Evolutionary conservation across 2,113 vertebrate genomes (phyloP).

Genomic region (Calidris pygmaea): DNA sequence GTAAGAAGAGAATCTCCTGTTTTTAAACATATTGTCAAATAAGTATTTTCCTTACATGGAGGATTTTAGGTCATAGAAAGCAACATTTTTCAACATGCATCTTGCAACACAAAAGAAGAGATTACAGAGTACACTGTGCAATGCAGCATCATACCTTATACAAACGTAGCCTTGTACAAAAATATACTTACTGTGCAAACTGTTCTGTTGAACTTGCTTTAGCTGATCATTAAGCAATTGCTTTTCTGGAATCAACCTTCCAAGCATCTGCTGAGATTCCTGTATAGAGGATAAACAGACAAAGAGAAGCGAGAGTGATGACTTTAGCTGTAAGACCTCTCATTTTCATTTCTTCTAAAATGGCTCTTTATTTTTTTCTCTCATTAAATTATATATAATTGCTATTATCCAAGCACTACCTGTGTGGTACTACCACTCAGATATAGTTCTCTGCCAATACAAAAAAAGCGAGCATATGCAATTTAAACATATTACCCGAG

Average conservation of each 20-base stretch:
- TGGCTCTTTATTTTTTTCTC: not conserved
- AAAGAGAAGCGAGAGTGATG: not conserved
- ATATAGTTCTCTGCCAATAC: not conserved
- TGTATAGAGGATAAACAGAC: conserved; percentile 37
- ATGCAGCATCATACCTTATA: not conserved
- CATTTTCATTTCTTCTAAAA: not conserved
- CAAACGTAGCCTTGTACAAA: not conserved
- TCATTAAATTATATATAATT: not conserved
- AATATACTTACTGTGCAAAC: conserved; percentile 88
- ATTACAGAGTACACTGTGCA: not conserved
- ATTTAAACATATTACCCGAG: not conserved
- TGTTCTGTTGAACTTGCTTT: conserved; percentile 97
- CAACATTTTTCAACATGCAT: not conserved
- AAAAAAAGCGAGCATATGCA: not conserved
- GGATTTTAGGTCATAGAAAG: not conserved
- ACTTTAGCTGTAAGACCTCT: not conserved
- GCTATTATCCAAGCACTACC: not conserved
- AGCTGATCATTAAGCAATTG: conserved; percentile 94
- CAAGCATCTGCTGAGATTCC: conserved; percentile 98
- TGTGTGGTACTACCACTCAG: not conserved
- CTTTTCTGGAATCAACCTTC: conserved; percentile 94
- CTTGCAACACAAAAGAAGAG: not conserved
- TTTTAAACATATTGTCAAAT: conserved; percentile 28
- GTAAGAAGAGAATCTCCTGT: conserved; percentile 92
- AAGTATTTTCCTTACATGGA: not conserved